phyloP scores from a whole-genome alignment of 2,888 invertebrate species.

The Acleris emargana region DNA sequence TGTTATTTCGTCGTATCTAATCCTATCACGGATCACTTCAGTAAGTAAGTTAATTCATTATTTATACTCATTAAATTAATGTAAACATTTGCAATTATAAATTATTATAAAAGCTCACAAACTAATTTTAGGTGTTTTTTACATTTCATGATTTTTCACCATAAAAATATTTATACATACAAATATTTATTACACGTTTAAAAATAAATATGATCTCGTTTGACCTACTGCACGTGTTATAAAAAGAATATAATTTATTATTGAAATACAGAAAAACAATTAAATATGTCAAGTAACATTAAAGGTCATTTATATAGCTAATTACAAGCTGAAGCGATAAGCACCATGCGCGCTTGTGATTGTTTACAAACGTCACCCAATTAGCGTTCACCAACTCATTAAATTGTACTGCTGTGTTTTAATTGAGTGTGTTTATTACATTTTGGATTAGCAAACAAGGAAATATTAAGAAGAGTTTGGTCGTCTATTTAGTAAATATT shows the following conservation, averaged over 20 bases:
- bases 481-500: too few relatives aligned
- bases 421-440: conserved; percentile 11
- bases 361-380: conserved; percentile 23
- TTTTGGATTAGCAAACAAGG: conserved; percentile 1
- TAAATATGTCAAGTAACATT: conserved; percentile 25
- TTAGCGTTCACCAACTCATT: conserved; percentile 20
- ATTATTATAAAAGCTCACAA: too few relatives aligned
- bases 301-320: conserved; percentile 22
- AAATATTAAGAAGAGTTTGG: not conserved
- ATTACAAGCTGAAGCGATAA: conserved; percentile 24
- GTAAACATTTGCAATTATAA: too few relatives aligned
- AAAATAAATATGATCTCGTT: too few relatives aligned
- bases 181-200: too few relatives aligned
- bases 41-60: too few relatives aligned
- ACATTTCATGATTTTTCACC: too few relatives aligned
- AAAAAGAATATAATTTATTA: not conserved
- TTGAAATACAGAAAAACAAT: conserved; percentile 23
- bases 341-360: conserved; percentile 1
- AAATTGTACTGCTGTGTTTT: conserved; percentile 14
- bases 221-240: not conserved
- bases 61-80: too few relatives aligned
- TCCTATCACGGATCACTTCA: too few relatives aligned
- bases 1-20: too few relatives aligned
- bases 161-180: too few relatives aligned
- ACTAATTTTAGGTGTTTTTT: too few relatives aligned